A percentile compares a stretch with the other conserved stretches of the same genome.
phyloP scores from a whole-genome alignment of 2,888 invertebrate species.

The Synanthedon formicaeformis region DNA sequence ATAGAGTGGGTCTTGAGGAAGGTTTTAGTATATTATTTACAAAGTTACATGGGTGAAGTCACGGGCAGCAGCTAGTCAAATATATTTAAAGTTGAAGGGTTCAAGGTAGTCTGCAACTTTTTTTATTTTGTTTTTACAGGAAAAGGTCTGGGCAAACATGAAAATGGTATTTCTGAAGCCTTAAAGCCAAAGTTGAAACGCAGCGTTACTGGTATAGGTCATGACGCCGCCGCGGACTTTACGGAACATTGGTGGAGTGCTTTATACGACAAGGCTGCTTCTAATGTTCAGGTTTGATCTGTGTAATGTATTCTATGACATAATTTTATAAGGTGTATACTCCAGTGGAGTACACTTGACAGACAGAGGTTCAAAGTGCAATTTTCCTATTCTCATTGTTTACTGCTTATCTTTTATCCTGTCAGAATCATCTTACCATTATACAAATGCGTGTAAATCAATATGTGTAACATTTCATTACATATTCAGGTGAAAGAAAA shows the following conservation, averaged over 20 bases:
- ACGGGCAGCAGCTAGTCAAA: too few relatives aligned
- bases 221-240: slow-evolving; percentile 79
- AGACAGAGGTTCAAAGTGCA: neutral
- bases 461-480: neutral
- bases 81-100: too few relatives aligned
- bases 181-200: slow-evolving; percentile 85
- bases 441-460: neutral
- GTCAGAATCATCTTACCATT: neutral
- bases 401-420: too few relatives aligned
- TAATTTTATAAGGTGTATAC: neutral
- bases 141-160: slow-evolving; percentile 85
- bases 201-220: slow-evolving; percentile 83
- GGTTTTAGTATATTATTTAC: too few relatives aligned
- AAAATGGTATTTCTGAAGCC: slow-evolving; percentile 81
- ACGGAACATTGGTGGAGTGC: slow-evolving; percentile 89
- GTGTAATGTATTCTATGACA: neutral
- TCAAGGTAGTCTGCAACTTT: too few relatives aligned
- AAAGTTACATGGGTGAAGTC: too few relatives aligned
- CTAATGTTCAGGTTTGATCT: slow-evolving; percentile 72
- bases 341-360: neutral
- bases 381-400: too few relatives aligned
- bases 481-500: slow-evolving; percentile 42
- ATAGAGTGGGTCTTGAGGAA: too few relatives aligned
- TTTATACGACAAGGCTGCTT: slow-evolving; percentile 79
- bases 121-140: slow-evolving; percentile 57